These are phyloP conservation scores for Colius striatus DNA, from an alignment of 2,113 vertebrate genomes.

Conservation along the genomic window DNA sequence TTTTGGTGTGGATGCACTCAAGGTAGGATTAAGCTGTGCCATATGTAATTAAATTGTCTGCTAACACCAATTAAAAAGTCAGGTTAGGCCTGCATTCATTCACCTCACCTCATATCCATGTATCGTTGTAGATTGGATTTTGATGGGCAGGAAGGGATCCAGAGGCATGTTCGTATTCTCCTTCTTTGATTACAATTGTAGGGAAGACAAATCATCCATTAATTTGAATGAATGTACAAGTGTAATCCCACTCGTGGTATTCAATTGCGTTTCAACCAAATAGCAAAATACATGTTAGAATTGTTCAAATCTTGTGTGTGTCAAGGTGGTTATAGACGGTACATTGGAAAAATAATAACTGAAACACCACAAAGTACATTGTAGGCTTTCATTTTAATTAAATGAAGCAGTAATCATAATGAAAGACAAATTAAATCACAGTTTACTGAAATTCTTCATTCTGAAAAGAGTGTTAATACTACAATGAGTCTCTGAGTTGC, in stretches of 20 bases:
- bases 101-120: neutral
- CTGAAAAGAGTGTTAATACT: slow-evolving; percentile 43
- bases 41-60: neutral
- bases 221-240: neutral
- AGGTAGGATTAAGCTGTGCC: neutral
- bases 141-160: neutral
- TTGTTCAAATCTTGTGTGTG: neutral
- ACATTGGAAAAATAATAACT: neutral
- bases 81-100: neutral
- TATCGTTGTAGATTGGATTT: neutral
- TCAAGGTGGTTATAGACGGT: neutral
- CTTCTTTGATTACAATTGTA: neutral
- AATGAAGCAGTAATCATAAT: slow-evolving; percentile 58
- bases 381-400: slow-evolving; percentile 50
- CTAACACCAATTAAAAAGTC: neutral
- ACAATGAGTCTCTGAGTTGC: slow-evolving; percentile 16
- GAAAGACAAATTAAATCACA: slow-evolving; percentile 50
- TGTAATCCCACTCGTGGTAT: neutral
- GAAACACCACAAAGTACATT: slow-evolving; percentile 26
- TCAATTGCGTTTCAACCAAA: neutral
- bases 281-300: neutral
- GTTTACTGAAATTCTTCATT: slow-evolving; percentile 41
- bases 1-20: neutral
- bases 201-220: neutral
- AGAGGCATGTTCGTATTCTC: neutral